Base-by-base conservation (phyloP, 2,888 invertebrate genomes). In the Leistus spinibarbis region DNA sequence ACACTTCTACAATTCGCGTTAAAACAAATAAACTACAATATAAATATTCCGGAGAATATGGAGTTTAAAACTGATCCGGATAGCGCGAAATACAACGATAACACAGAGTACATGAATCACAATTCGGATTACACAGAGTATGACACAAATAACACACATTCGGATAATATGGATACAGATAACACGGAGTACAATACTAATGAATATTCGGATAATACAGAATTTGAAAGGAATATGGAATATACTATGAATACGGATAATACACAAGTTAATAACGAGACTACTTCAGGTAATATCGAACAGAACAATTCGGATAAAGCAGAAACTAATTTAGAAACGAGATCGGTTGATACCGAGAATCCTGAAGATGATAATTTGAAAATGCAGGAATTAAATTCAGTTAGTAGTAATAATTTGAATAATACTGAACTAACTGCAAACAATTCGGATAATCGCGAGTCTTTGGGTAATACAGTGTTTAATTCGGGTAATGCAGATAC, bases 1-100 rank as follows among this genome's bases (percentile, higher is more conserved):
- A 80, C 80, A 10, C 79, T 86, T 40, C 72, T 84, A 27, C 78
- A 80, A 65, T 80, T 83, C 22, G 79, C 81, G 3, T 76, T 86
- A 23, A 83, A 84, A 70, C 76, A 78, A 2, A 81, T 85, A 63
- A 86, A 86, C 78, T 80, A 79, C 68, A 77, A 78, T 64, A 54
- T 67, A 40, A 83, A 82, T 73, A 72, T 60, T 10, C 3, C 60
- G 60, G 20, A 20, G 17, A 40, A 13, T 2, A 40, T 13, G 7
- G 40, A 40, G 40, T 40, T 4, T 13, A 40, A 40, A 40, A 40
- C 7, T 10, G 40, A 40, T 40, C 40, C 40, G 13, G 40, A 40
- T 40, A 7, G 13, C 1, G 13, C 13, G 40, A 13, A 5, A 7
- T 40, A 40, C 13, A 40, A 40, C 13, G 4, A 3, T 40, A 7